A percentile compares a stretch with the other conserved stretches of the same genome.
phyloP scores from a whole-genome alignment of 1,140 invertebrate genomes.

The Melanaphis sacchari region DNA sequence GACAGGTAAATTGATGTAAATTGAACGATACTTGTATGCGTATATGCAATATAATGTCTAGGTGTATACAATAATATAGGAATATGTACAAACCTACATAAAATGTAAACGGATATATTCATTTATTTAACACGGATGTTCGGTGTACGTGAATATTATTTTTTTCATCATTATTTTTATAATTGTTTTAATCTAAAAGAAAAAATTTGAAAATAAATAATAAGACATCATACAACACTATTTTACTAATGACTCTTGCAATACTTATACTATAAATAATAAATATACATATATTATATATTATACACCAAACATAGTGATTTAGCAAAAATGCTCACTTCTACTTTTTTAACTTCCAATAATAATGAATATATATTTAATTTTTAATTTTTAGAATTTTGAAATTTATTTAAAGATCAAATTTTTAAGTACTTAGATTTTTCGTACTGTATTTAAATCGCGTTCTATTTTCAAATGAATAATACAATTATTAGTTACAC shows the following conservation, averaged over 20 bases:
- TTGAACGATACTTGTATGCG: background rate
- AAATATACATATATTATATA: background rate
- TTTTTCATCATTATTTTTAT: background rate
- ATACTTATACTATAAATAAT: background rate
- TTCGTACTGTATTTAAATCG: too few species aligned
- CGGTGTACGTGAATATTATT: background rate
- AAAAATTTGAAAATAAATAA: background rate
- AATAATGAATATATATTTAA: too few species aligned
- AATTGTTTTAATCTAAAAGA: background rate
- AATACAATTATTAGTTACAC: too few species aligned
- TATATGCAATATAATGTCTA: background rate
- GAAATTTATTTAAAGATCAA: too few species aligned
- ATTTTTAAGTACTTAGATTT: background rate
- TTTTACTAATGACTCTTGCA: background rate
- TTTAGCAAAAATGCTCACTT: background rate
- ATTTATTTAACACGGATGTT: background rate
- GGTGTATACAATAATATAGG: background rate
- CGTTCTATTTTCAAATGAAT: too few species aligned
- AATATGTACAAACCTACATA: background rate
- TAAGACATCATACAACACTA: too few species aligned
- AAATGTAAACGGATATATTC: background rate
- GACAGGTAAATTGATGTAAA: slow-evolving; percentile 42
- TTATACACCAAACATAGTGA: too few species aligned
- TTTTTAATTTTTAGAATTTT: too few species aligned
- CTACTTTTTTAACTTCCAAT: too few species aligned